Evolutionary conservation across 2,113 vertebrate genomes (phyloP).

Genomic region (Proterorhinus semilunaris): DNA sequence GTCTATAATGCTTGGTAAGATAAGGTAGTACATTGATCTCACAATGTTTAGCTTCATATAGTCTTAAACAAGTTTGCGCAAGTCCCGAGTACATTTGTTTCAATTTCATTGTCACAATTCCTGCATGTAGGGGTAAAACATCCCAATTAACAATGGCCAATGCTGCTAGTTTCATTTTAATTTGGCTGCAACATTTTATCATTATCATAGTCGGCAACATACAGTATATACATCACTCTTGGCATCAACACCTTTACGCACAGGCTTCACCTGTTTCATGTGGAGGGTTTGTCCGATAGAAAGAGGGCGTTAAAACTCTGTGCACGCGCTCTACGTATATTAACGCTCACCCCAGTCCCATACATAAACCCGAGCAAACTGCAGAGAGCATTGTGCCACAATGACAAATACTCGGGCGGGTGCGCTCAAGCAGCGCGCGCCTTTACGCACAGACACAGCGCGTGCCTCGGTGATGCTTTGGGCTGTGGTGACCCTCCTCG

Average conservation of each 20-base stretch:
- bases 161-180: too few species aligned
- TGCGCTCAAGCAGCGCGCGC: slow-evolving; percentile 7
- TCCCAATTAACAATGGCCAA: too few species aligned
- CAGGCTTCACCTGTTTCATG: not conserved
- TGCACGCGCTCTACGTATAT: not conserved
- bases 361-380: slow-evolving; percentile 44
- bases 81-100: too few species aligned
- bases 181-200: too few species aligned
- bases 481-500: slow-evolving; percentile 40
- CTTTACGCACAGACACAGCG: slow-evolving; percentile 33
- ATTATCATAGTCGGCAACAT: too few species aligned
- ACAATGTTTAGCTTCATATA: too few species aligned
- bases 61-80: too few species aligned
- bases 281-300: not conserved
- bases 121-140: too few species aligned
- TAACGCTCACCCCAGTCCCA: not conserved
- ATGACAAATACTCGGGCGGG: slow-evolving; percentile 61
- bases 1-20: too few species aligned
- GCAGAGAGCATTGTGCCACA: slow-evolving; percentile 33
- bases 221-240: not conserved
- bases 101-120: too few species aligned
- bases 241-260: not conserved
- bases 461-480: slow-evolving; percentile 11
- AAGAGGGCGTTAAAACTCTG: not conserved
- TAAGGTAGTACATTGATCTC: too few species aligned